Conservation (phyloP, 2,888 invertebrate genomes). For the Formica aserva region DNA sequence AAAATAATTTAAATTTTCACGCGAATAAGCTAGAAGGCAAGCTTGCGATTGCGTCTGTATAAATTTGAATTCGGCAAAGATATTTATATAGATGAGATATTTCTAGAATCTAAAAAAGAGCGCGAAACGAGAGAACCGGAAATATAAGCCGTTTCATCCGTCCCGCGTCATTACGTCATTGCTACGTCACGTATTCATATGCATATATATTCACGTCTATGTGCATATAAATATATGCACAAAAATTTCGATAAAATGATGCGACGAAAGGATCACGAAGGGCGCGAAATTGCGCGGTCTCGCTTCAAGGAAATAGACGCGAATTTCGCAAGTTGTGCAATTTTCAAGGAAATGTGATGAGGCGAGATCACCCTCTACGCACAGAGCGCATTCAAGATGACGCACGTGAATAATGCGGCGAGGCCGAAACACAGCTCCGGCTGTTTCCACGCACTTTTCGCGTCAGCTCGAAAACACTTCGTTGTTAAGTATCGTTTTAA, state of each 20-base stretch:
- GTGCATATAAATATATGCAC: too few species aligned
- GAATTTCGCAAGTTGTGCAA: conserved; percentile 12
- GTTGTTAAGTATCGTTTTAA: conserved; percentile 37
- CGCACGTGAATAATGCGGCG: conserved; percentile 5
- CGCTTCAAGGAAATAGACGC: conserved; percentile 34
- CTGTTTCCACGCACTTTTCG: conserved; percentile 28
- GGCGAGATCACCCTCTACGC: conserved; percentile 6
- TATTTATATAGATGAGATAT: not conserved
- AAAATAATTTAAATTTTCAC: not conserved
- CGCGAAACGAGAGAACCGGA: not conserved
- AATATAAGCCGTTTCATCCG: not conserved
- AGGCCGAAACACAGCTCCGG: not conserved
- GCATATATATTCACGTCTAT: too few species aligned
- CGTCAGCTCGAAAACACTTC: conserved; percentile 29
- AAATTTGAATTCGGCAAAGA: not conserved
- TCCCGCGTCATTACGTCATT: not conserved
- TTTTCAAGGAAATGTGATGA: conserved; percentile 29
- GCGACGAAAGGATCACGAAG: not conserved
- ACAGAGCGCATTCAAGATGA: conserved; percentile 34
- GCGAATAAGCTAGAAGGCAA: not conserved
- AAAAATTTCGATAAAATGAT: not conserved
- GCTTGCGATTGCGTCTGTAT: not conserved
- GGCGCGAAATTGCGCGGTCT: not conserved
- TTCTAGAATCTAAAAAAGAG: not conserved
- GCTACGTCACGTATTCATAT: not conserved